These are phyloP conservation scores for Toxostoma redivivum DNA, from an alignment of 2,113 vertebrate species.

Conservation along the genomic window DNA sequence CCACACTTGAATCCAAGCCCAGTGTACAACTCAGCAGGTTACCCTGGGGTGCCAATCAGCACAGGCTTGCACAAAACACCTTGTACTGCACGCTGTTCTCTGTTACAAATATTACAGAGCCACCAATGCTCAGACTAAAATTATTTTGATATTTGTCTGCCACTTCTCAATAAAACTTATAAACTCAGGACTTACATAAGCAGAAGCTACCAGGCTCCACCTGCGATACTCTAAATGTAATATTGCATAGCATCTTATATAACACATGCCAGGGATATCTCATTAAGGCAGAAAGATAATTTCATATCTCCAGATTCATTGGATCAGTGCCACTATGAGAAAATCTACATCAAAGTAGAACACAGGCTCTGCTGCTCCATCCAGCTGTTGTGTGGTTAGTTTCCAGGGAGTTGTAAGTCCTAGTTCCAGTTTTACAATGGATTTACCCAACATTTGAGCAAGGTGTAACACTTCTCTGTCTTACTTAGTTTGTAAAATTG, in stretches of 20 bases:
- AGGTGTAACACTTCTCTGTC: background rate
- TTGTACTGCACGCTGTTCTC: background rate
- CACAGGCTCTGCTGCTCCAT: background rate
- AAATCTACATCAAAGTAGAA: background rate
- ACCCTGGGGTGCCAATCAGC: background rate
- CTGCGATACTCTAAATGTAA: background rate
- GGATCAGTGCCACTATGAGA: background rate
- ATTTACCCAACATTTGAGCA: background rate
- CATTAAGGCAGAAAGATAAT: background rate
- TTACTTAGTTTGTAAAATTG: background rate
- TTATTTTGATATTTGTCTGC: background rate
- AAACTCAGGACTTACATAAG: background rate
- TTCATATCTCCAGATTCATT: background rate
- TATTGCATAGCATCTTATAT: background rate
- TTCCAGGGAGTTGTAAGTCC: background rate
- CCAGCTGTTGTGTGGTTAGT: background rate
- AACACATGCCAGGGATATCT: background rate
- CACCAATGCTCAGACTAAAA: background rate
- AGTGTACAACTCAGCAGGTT: background rate
- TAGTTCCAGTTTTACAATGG: background rate
- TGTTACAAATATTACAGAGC: background rate
- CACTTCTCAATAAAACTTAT: background rate
- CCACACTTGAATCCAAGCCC: background rate
- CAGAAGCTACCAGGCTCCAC: background rate
- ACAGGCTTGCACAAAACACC: background rate